phyloP scores from a whole-genome alignment of 2,113 vertebrate genomes.

The Hassar affinis region DNA sequence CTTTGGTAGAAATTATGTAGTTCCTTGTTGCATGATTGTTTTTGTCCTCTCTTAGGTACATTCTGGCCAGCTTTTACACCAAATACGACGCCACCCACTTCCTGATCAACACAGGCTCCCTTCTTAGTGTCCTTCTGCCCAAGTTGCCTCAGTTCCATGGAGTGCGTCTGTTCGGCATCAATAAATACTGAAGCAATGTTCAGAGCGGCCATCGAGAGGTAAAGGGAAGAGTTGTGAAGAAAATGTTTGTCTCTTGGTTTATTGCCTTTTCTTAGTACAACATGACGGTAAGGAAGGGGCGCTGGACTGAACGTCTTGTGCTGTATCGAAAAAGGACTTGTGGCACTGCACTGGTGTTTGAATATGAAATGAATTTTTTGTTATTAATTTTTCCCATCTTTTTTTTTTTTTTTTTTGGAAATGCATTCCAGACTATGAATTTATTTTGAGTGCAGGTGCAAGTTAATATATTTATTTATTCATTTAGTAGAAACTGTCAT shows the following conservation, averaged over 20 bases:
- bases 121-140: conserved; percentile 87
- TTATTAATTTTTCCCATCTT: not conserved
- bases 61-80: conserved; percentile 94
- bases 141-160: conserved; percentile 94
- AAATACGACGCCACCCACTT: conserved; percentile 90
- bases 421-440: conserved; percentile 12
- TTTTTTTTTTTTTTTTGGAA: not conserved
- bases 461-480: conserved; percentile 17
- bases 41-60: conserved; percentile 73
- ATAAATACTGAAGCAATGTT: conserved; percentile 81
- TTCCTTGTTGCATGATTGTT: not conserved
- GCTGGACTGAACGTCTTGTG: not conserved
- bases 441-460: not conserved
- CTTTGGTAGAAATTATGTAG: not conserved
- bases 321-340: not conserved
- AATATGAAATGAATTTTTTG: not conserved
- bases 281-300: not conserved
- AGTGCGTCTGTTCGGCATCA: conserved; percentile 91
- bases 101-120: conserved; percentile 84
- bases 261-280: not conserved
- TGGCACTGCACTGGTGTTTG: not conserved
- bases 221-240: conserved; percentile 33
- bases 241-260: not conserved
- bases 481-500: not conserved
- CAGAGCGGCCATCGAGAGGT: not conserved